Evolutionary conservation across 2,888 invertebrate species (phyloP).

Genomic region (Eupithecia insigniata): DNA sequence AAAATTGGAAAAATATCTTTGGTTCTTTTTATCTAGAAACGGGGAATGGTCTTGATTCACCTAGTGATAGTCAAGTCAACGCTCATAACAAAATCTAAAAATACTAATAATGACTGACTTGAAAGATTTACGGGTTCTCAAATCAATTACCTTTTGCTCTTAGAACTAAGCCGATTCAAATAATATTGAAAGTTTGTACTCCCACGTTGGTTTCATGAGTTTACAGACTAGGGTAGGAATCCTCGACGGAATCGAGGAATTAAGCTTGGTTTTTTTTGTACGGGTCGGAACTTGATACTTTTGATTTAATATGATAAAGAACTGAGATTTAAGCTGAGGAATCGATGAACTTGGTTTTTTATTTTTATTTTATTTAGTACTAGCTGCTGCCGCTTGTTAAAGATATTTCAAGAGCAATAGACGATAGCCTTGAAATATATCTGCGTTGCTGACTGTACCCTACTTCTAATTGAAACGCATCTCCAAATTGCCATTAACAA

Average conservation of each 20-base stretch:
- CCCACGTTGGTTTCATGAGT: neutral
- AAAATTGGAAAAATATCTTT: neutral
- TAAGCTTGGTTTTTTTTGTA: no score
- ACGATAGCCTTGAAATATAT: neutral
- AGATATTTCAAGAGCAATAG: neutral
- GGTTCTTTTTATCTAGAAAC: neutral
- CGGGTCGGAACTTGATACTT: no score
- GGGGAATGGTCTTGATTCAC: neutral
- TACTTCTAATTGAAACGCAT: slow-evolving; percentile 35
- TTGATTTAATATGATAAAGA: no score
- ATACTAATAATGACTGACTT: neutral
- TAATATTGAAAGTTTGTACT: neutral
- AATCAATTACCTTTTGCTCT: neutral
- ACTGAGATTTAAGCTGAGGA: neutral
- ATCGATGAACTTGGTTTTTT: neutral
- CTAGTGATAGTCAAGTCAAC: no score
- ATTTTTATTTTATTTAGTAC: neutral
- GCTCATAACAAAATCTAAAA: no score
- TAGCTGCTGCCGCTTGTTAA: no score
- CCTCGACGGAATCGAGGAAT: no score
- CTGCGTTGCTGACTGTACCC: neutral
- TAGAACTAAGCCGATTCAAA: neutral
- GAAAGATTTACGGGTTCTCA: neutral
- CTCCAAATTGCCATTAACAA: slow-evolving; percentile 15
- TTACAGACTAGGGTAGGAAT: no score